A percentile compares a stretch with the other conserved stretches of the same genome.
phyloP scores from a whole-genome alignment of 2,113 vertebrate species.

The Podiceps cristatus region DNA sequence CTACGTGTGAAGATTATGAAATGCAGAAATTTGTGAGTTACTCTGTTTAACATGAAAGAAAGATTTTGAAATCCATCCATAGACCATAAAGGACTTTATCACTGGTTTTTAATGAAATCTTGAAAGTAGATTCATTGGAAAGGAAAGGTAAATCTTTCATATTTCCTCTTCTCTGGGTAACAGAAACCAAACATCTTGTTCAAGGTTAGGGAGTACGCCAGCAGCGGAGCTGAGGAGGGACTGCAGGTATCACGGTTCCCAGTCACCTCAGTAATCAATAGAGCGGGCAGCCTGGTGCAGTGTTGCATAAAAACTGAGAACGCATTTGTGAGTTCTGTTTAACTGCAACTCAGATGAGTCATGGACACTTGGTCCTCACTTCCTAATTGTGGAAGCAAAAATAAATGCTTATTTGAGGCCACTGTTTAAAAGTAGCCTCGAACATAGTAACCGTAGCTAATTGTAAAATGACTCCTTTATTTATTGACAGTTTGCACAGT shows the following conservation, averaged over 20 bases:
- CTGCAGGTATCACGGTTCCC: background rate
- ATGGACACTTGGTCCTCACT: background rate
- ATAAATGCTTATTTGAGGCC: background rate
- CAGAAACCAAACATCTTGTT: background rate
- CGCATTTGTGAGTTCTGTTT: background rate
- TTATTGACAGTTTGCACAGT: conserved; percentile 30
- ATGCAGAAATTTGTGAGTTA: background rate
- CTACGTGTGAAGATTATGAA: background rate
- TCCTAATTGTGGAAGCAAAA: conserved; percentile 16
- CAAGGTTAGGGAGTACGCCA: background rate
- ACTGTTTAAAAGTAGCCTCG: conserved; percentile 4
- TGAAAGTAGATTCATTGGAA: background rate
- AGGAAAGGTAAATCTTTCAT: background rate
- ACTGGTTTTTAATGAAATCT: background rate
- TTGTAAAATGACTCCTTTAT: conserved; percentile 2
- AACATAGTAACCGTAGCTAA: conserved; percentile 6
- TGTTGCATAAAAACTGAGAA: background rate
- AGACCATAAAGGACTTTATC: background rate
- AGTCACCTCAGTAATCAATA: background rate
- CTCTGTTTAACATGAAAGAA: background rate
- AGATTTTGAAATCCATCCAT: background rate
- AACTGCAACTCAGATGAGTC: background rate
- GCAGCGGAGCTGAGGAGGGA: background rate
- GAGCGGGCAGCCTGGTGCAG: background rate
- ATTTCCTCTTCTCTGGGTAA: background rate